These are phyloP conservation scores for Metellina segmentata DNA, from an alignment of 2,888 invertebrate genomes.

Conservation along the genomic window DNA sequence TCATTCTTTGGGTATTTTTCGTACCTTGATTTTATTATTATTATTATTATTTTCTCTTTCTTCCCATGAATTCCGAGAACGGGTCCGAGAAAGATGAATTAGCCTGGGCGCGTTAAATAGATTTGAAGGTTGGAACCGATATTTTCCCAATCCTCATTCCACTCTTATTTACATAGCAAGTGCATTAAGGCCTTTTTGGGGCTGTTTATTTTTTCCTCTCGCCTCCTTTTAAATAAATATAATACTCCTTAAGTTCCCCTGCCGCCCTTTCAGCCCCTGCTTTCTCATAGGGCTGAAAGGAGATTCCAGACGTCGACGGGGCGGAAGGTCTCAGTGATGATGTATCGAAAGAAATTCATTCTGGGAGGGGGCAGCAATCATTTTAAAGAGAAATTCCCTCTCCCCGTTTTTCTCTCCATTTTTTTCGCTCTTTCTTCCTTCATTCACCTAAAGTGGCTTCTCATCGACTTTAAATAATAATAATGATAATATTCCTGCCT, in stretches of 20 bases:
- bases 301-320: slow-evolving; percentile 50
- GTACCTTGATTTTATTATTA: slow-evolving; percentile 1
- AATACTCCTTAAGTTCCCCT: slow-evolving; percentile 45
- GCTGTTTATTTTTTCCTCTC: slow-evolving; percentile 44
- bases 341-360: slow-evolving; percentile 58
- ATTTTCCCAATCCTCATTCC: slow-evolving; percentile 63
- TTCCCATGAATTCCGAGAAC: not conserved
- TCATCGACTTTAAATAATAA: slow-evolving; percentile 58
- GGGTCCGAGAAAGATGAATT: slow-evolving; percentile 67
- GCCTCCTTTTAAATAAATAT: slow-evolving; percentile 52
- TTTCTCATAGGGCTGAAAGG: slow-evolving; percentile 22
- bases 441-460: not conserved
- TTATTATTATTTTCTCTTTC: not conserved
- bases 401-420: slow-evolving; percentile 26
- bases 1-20: not conserved
- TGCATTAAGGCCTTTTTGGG: slow-evolving; percentile 54
- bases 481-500: slow-evolving; percentile 63
- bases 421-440: slow-evolving; percentile 29
- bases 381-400: slow-evolving; percentile 36
- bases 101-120: slow-evolving; percentile 65
- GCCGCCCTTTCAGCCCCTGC: not conserved
- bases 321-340: slow-evolving; percentile 47
- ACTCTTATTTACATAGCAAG: slow-evolving; percentile 66
- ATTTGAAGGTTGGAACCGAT: slow-evolving; percentile 60
- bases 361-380: slow-evolving; percentile 23